Evolutionary conservation across 2,113 vertebrate species (phyloP), one percentile per base, ranked within the genome.

Genomic region (Microcebus jonahi): DNA sequence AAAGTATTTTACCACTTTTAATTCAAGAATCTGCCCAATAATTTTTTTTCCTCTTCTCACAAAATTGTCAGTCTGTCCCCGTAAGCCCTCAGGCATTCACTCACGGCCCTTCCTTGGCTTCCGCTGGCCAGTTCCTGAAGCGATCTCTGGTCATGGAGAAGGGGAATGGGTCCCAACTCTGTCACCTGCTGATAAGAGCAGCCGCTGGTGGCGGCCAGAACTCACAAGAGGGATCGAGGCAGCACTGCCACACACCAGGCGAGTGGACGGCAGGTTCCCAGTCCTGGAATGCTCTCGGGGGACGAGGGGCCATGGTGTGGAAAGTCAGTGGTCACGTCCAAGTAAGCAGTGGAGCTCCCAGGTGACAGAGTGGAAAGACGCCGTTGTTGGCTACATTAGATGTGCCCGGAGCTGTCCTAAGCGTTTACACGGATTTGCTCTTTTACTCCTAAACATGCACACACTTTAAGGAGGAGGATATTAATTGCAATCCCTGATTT

Each of bases 81-180:
- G 0, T 6, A 45, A 90, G 50, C 27, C 61, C 42, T 70, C 27
- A 31, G 10, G n/a, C 59, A n/a, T 55, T 79, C 42, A n/a, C 48
- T 31, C 39, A 55, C 17, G 61, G 18, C 34, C 36, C 29, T 21
- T 71, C 73, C 61, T 34, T 59, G 39, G 48, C 21, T 85, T 59
- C 75, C 68, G 71, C 85, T 23, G 15, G 31, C 55, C 57, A 67
- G 48, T 39, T 92, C 45, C 59, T 71, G 15, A 92, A 92, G 95
- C 59, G 50, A 59, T 29, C 20, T 23, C 81, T 31, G 15, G 50
- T 29, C 76, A 39, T n/a, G 80, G 61, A 68, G 68, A 42, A n/a
- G n/a, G n/a, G n/a, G n/a, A n/a, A n/a, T 8, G 1, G 63, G 23
- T 68, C 63, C 39, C 55, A 67, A 59, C 36, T 20, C 5, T 45